Evolutionary conservation across 2,797 vertebrate species (phyloP).

Genomic region (Pipistrellus pygmaeus): DNA sequence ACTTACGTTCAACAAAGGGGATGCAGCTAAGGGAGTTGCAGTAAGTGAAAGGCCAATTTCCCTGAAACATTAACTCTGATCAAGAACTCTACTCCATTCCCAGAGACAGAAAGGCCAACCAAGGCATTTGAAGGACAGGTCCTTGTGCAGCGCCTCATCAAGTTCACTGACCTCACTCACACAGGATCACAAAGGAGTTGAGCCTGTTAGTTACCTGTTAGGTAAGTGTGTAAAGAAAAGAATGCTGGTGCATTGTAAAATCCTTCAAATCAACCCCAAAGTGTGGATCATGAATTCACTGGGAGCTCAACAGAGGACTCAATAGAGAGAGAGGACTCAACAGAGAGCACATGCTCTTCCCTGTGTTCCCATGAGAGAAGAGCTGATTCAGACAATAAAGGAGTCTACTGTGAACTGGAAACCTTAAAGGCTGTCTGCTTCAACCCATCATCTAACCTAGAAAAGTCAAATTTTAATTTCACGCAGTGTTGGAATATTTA

Average conservation of each 20-base stretch:
- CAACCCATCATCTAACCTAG: background rate
- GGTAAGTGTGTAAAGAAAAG: background rate
- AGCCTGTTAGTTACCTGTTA: background rate
- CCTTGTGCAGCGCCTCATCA: fast-evolving
- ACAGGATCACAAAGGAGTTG: too few relatives aligned
- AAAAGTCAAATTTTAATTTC: background rate
- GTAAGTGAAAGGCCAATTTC: background rate
- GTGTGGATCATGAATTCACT: background rate
- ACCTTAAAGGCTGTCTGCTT: background rate
- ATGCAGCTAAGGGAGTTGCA: background rate
- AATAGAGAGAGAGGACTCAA: too few relatives aligned
- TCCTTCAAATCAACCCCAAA: background rate
- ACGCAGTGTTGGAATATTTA: background rate
- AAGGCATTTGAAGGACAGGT: background rate
- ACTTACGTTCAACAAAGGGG: background rate
- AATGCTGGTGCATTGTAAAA: background rate
- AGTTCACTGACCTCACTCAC: background rate
- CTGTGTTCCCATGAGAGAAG: background rate
- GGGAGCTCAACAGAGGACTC: background rate
- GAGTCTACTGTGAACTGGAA: background rate
- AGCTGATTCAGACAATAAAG: background rate
- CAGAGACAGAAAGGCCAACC: background rate
- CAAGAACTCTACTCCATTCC: background rate
- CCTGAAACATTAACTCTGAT: background rate
- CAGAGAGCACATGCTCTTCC: background rate